Conservation (phyloP, 2,888 invertebrate genomes). For the Agonum fuliginosum region DNA sequence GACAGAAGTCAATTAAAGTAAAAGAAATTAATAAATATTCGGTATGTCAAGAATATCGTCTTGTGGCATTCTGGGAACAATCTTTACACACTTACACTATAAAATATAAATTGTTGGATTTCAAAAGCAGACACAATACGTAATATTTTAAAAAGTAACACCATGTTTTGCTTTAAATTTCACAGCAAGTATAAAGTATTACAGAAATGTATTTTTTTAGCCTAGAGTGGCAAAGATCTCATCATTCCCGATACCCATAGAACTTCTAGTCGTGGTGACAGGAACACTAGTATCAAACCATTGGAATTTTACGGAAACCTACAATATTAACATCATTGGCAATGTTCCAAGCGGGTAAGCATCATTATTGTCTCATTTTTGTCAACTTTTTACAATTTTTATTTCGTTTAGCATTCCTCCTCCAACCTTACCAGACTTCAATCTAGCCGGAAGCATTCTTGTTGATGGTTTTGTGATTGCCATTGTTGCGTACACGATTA, state of each 20-base stretch:
- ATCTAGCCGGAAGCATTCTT: constrained; percentile 75
- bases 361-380: constrained; percentile 53
- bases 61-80: no score
- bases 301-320: constrained; percentile 73
- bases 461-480: constrained; percentile 81
- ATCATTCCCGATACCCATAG: constrained; percentile 83
- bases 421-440: constrained; percentile 76
- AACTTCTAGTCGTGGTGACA: constrained; percentile 81
- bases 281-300: constrained; percentile 81
- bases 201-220: constrained; percentile 69
- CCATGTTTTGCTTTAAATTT: background rate
- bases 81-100: no score
- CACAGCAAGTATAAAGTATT: background rate
- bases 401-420: constrained; percentile 74
- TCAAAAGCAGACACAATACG: no score
- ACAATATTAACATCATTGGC: constrained; percentile 78
- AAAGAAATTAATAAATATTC: no score
- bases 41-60: no score
- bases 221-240: constrained; percentile 77
- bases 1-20: no score
- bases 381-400: background rate
- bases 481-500: constrained; percentile 83
- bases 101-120: no score
- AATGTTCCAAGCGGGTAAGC: constrained; percentile 80
- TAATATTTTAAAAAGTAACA: no score